These are phyloP conservation scores for Silurus glanis DNA, from an alignment of 2,113 vertebrate species.

Conservation along the genomic window DNA sequence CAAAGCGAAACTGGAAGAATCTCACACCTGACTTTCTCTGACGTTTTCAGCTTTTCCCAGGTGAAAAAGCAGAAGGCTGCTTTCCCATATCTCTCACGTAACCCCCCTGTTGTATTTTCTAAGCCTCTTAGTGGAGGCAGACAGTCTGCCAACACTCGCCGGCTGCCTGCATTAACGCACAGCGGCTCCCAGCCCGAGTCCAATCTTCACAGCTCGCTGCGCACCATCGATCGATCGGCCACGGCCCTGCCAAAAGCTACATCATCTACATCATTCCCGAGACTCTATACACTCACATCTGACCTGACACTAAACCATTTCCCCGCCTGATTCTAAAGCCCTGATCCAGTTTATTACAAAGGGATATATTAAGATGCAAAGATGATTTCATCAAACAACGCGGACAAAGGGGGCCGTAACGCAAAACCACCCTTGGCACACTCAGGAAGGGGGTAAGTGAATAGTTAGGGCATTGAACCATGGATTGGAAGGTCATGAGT, in stretches of 20 bases:
- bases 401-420: neutral
- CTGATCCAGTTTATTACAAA: neutral
- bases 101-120: neutral
- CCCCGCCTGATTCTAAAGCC: neutral
- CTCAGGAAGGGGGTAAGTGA: too few relatives aligned
- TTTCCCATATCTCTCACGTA: neutral
- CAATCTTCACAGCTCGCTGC: constrained; percentile 58
- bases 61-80: neutral
- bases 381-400: neutral
- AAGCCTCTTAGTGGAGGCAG: constrained; percentile 7
- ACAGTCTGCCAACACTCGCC: constrained; percentile 34
- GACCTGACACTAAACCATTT: constrained; percentile 16
- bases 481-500: too few relatives aligned
- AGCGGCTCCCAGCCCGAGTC: constrained; percentile 41
- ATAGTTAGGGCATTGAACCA: too few relatives aligned
- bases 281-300: neutral
- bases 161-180: constrained; percentile 57
- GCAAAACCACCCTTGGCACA: neutral
- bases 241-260: constrained; percentile 20
- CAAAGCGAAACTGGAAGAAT: too few relatives aligned
- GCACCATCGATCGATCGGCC: constrained; percentile 58
- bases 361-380: constrained; percentile 14
- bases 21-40: too few relatives aligned
- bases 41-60: neutral
- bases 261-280: constrained; percentile 23